A percentile compares a stretch with the other conserved stretches of the same genome.
These are phyloP conservation scores for Tachystola acroxantha DNA, from an alignment of 2,888 invertebrate species.

Conservation along the genomic window DNA sequence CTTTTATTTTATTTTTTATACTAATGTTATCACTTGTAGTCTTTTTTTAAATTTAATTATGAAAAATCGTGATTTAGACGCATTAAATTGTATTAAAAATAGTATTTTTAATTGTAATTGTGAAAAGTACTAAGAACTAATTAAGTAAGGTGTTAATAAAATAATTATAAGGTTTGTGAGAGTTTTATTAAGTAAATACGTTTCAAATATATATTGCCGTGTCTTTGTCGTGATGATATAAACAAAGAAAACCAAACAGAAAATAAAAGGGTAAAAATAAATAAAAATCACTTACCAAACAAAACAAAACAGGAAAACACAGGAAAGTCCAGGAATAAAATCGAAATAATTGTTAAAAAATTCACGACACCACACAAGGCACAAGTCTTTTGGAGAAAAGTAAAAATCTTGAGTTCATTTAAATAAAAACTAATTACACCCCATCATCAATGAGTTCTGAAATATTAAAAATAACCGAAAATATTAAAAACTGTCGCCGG, in stretches of 20 bases:
- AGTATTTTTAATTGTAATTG: too few relatives aligned
- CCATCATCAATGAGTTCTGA: slow-evolving; percentile 55
- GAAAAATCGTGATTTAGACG: slow-evolving; percentile 1
- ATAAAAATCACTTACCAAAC: slow-evolving; percentile 60
- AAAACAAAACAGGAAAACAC: slow-evolving; percentile 52
- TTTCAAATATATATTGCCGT: background rate
- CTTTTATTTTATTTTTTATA: slow-evolving; percentile 2
- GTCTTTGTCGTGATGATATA: background rate
- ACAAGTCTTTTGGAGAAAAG: slow-evolving; percentile 55
- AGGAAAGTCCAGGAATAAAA: slow-evolving; percentile 57
- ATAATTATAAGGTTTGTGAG: too few relatives aligned
- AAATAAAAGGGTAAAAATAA: slow-evolving; percentile 20
- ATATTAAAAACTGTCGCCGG: slow-evolving; percentile 43
- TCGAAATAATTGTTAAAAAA: slow-evolving; percentile 39
- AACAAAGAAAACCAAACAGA: slow-evolving; percentile 13
- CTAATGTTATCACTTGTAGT: background rate
- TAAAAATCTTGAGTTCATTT: slow-evolving; percentile 48
- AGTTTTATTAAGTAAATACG: background rate
- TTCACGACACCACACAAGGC: slow-evolving; percentile 72
- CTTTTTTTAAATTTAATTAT: background rate
- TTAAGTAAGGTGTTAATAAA: too few relatives aligned
- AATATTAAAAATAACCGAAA: slow-evolving; percentile 26
- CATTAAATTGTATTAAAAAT: too few relatives aligned
- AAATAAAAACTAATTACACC: slow-evolving; percentile 42
- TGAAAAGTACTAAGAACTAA: too few relatives aligned